These are phyloP conservation scores for Centropyge bicolor DNA, from an alignment of 2,797 vertebrate genomes.

Conservation along the genomic window DNA sequence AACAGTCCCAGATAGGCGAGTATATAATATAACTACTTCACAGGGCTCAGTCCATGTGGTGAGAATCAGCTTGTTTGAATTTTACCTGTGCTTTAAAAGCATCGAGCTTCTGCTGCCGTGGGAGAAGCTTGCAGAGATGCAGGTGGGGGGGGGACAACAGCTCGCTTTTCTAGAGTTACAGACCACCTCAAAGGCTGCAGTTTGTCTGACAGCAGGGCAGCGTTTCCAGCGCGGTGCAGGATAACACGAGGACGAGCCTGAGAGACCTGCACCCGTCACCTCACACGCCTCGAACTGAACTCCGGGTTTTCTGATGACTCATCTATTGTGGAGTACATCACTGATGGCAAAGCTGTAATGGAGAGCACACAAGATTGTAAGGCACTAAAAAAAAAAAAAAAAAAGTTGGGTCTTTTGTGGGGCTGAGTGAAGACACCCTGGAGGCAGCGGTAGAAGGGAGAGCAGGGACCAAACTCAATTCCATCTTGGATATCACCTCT, in stretches of 20 bases:
- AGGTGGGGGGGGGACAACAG: not conserved
- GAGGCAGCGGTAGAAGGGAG: conserved; percentile 36
- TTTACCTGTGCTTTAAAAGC: conserved; percentile 47
- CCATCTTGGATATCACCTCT: conserved; percentile 44
- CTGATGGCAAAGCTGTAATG: not conserved
- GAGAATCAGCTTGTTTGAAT: conserved; percentile 56
- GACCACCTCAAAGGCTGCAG: conserved; percentile 24
- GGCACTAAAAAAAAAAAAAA: conserved; percentile 14
- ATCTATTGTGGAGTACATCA: conserved; percentile 11
- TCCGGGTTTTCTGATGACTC: conserved; percentile 24
- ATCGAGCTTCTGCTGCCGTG: conserved; percentile 30
- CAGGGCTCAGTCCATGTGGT: conserved; percentile 45
- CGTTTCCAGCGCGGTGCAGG: conserved; percentile 23
- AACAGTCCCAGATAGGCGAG: conserved; percentile 50
- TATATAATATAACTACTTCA: conserved; percentile 52
- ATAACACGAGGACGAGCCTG: conserved; percentile 25
- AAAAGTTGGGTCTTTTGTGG: conserved; percentile 9
- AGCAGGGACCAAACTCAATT: conserved; percentile 53
- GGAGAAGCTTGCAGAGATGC: conserved; percentile 6
- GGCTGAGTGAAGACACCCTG: conserved; percentile 23
- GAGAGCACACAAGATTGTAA: not conserved
- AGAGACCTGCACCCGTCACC: conserved; percentile 16
- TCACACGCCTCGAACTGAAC: conserved; percentile 15
- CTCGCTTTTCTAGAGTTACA: conserved; percentile 15
- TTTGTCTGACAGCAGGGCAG: conserved; percentile 27